phyloP scores from a whole-genome alignment of 2,888 invertebrate genomes.

The Lumbricus terrestris region DNA sequence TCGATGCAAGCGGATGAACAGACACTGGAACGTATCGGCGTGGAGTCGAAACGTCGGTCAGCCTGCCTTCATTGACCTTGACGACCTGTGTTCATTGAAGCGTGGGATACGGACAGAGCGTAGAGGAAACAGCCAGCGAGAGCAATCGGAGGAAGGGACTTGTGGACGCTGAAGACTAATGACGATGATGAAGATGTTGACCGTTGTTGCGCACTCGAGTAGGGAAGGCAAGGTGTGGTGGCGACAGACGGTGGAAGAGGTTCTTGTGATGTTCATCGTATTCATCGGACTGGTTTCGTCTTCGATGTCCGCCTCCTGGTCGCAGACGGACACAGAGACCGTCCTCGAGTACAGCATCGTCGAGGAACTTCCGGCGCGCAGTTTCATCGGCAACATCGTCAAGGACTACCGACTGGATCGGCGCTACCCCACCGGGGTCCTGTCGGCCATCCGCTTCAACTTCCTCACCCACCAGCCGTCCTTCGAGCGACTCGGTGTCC shows the following conservation, averaged over 20 bases:
- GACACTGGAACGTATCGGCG: not conserved
- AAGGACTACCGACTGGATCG: not conserved
- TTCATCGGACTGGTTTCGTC: not conserved
- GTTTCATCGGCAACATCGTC: constrained; percentile 6
- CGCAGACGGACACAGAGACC: not conserved
- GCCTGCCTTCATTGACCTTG: not conserved
- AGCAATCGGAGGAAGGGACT: not conserved
- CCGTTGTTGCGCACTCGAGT: not conserved
- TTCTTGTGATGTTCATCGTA: not conserved
- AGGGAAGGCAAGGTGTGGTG: no score
- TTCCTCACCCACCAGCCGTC: not conserved
- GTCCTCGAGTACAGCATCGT: not conserved
- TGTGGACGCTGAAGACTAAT: not conserved
- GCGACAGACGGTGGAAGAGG: not conserved
- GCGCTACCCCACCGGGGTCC: not conserved
- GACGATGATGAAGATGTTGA: not conserved
- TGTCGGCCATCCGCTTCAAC: not conserved
- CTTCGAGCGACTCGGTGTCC: not conserved
- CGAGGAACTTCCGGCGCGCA: not conserved
- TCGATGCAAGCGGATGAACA: not conserved
- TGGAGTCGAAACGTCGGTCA: not conserved
- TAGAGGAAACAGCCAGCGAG: not conserved
- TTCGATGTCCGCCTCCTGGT: not conserved
- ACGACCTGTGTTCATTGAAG: not conserved
- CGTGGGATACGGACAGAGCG: not conserved